Percentiles rank a stretch among this genome's conserved stretches.
These are phyloP conservation scores for Agriopis aurantiaria DNA, from an alignment of 2,888 invertebrate species.

Conservation along the genomic window DNA sequence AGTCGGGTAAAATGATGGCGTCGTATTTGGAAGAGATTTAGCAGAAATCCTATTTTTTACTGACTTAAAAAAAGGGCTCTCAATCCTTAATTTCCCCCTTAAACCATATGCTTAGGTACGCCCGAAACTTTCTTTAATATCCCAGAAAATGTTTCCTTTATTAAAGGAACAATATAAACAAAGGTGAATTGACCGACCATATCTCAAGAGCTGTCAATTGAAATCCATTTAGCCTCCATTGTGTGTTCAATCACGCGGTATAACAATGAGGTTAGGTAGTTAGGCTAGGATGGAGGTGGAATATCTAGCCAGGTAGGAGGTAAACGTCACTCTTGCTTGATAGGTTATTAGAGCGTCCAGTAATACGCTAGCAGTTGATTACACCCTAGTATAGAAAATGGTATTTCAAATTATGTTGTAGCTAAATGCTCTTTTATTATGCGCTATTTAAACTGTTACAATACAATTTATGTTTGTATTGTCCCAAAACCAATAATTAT, in stretches of 20 bases:
- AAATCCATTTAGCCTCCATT: conserved; percentile 34
- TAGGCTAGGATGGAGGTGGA: conserved; percentile 4
- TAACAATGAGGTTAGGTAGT: conserved; percentile 29
- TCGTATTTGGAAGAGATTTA: too few relatives aligned
- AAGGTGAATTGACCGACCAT: conserved; percentile 20
- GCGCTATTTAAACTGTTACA: too few relatives aligned
- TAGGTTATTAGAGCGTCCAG: conserved; percentile 4
- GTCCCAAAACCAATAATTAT: too few relatives aligned
- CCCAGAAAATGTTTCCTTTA: conserved; percentile 14
- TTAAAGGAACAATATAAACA: conserved; percentile 24
- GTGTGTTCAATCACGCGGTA: conserved; percentile 33
- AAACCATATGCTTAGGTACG: too few relatives aligned
- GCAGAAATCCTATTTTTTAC: too few relatives aligned
- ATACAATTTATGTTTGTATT: too few relatives aligned
- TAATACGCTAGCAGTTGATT: background rate
- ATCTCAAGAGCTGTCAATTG: conserved; percentile 34
- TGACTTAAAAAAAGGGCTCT: too few relatives aligned
- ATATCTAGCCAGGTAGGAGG: conserved; percentile 10
- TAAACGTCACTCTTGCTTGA: conserved; percentile 2
- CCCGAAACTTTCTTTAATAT: background rate
- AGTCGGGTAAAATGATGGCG: too few relatives aligned
- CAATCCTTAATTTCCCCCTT: too few relatives aligned
- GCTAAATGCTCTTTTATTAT: too few relatives aligned
- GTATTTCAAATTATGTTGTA: background rate
- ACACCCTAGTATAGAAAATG: background rate